Evolutionary conservation across 2,888 invertebrate genomes (phyloP).

Genomic region (Tenthredo mesomela): DNA sequence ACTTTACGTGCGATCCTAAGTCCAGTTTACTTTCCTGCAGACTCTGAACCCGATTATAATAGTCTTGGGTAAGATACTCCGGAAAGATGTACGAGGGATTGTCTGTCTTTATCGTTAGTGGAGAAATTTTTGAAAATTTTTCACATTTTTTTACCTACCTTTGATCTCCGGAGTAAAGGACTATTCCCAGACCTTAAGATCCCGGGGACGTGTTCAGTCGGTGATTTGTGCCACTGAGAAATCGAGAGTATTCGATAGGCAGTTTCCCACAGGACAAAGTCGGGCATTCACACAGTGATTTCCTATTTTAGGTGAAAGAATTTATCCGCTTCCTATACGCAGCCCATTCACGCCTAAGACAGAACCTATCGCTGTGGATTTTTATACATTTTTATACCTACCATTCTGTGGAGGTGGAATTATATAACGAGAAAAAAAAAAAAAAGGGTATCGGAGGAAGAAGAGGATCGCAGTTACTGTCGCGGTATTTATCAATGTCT

Average conservation of each 20-base stretch:
- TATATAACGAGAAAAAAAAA: neutral
- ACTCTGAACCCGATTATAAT: neutral
- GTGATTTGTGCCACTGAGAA: conserved; percentile 42
- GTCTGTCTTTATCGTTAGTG: neutral
- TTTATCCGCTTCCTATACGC: neutral
- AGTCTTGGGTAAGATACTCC: neutral
- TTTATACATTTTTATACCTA: neutral
- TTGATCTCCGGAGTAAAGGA: conserved; percentile 45
- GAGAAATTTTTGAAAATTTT: conserved; percentile 27
- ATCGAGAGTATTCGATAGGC: conserved; percentile 43
- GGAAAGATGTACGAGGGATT: neutral
- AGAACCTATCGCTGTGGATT: neutral
- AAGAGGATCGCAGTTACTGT: conserved; percentile 23
- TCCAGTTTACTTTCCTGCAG: neutral
- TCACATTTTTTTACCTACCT: conserved; percentile 36
- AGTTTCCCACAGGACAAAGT: conserved; percentile 46
- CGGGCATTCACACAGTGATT: neutral
- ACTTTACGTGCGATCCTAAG: conserved; percentile 1
- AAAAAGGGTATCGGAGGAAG: neutral
- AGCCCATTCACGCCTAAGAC: neutral
- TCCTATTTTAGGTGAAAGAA: neutral
- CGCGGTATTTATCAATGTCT: conserved; percentile 77
- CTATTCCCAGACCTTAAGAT: conserved; percentile 48
- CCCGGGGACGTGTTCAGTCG: conserved; percentile 10
- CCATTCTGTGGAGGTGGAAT: neutral